Conservation (phyloP, 2,113 vertebrate genomes). For the Ctenomys sociabilis region DNA sequence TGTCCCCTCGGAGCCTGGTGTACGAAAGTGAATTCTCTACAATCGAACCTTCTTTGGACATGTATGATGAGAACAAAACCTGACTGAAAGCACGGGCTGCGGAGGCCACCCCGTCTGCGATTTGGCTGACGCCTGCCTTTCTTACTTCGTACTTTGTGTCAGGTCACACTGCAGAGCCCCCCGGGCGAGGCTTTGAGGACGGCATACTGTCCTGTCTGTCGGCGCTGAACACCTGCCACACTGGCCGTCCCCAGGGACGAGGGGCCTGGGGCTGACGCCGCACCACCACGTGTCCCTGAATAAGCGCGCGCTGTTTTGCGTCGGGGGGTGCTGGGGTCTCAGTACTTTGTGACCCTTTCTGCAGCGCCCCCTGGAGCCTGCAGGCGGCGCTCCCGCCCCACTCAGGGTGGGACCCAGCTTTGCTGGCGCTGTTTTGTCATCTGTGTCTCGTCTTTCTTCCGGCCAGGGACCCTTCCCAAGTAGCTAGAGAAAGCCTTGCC, state of each 20-base stretch:
- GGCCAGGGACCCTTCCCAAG: conserved; percentile 74
- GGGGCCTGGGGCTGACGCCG: conserved; percentile 66
- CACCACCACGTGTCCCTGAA: conserved; percentile 67
- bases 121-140: conserved; percentile 86
- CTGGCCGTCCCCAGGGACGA: conserved; percentile 72
- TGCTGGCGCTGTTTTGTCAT: conserved; percentile 66
- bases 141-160: conserved; percentile 87
- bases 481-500: conserved; percentile 75
- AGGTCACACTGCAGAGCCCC: conserved; percentile 79
- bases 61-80: conserved; percentile 97
- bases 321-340: conserved; percentile 41
- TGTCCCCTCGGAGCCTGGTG: conserved; percentile 92
- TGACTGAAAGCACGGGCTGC: conserved; percentile 86
- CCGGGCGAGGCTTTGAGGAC: conserved; percentile 81
- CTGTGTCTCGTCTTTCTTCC: conserved; percentile 67
- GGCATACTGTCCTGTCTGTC: conserved; percentile 66
- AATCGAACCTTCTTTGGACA: conserved; percentile 93
- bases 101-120: conserved; percentile 82
- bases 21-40: conserved; percentile 95
- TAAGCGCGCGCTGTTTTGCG: conserved; percentile 64
- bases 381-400: conserved; percentile 74
- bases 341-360: conserved; percentile 17
- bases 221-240: not conserved
- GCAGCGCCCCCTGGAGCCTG: conserved; percentile 29
- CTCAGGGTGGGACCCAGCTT: conserved; percentile 65